These are phyloP conservation scores for Pampus argenteus DNA, from an alignment of 2,797 vertebrate species.

Conservation along the genomic window DNA sequence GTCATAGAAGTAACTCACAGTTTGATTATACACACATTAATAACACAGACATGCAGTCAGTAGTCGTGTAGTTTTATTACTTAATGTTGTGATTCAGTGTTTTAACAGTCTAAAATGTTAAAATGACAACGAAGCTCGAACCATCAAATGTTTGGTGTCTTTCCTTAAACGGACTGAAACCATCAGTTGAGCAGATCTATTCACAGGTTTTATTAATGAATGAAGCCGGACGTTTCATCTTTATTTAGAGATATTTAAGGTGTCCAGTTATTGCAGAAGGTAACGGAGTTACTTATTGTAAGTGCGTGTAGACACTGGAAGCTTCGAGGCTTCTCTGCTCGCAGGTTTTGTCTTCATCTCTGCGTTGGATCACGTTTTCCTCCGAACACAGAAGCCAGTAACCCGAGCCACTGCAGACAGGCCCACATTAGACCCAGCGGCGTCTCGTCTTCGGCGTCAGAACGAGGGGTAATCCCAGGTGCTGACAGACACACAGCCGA, in stretches of 20 bases:
- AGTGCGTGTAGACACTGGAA: background rate
- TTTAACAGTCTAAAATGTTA: no score
- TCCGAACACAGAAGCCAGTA: conserved; percentile 62
- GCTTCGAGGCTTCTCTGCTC: background rate
- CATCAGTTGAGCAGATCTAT: no score
- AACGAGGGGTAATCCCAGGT: conserved; percentile 49
- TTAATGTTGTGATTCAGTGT: no score
- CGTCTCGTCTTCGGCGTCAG: conserved; percentile 57
- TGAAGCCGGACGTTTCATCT: no score
- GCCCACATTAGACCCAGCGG: conserved; percentile 34
- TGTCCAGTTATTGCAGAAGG: background rate
- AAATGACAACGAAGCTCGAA: no score
- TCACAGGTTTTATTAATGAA: no score
- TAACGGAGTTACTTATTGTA: no score
- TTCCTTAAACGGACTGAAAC: no score
- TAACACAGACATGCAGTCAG: no score
- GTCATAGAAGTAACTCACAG: background rate
- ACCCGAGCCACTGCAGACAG: conserved; percentile 58
- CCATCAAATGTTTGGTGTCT: no score
- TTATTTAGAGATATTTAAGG: background rate
- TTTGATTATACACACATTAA: no score
- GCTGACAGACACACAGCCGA: background rate
- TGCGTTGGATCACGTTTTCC: conserved; percentile 51
- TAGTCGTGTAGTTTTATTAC: no score
- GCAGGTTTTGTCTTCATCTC: conserved; percentile 19